Percentiles rank a stretch among this genome's conserved stretches.
phyloP scores from a whole-genome alignment of 2,888 invertebrate species.

The Hymenopus coronatus region DNA sequence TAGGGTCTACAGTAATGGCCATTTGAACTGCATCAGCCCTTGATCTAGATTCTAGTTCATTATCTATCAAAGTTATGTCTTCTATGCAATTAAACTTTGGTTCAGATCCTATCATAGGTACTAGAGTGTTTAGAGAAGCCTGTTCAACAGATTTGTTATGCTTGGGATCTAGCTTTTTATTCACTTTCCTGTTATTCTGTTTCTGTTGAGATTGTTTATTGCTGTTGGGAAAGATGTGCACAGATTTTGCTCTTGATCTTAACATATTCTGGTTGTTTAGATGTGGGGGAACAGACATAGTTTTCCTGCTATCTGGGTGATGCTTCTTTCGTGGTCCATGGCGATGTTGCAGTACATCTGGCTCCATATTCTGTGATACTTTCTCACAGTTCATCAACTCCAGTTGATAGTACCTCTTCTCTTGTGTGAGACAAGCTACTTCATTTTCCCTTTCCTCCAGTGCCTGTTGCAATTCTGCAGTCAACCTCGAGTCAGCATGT shows the following conservation, averaged over 20 bases:
- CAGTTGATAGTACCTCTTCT: constrained; percentile 57
- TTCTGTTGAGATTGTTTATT: background rate
- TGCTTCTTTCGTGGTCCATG: background rate
- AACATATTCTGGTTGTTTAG: background rate
- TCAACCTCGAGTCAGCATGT: constrained; percentile 50
- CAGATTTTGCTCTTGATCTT: background rate
- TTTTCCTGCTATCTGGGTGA: background rate
- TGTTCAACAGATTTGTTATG: background rate
- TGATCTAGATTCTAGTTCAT: background rate
- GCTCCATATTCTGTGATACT: background rate
- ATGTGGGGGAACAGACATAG: background rate
- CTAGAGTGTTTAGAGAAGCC: background rate
- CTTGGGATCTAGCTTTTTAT: background rate
- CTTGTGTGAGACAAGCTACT: constrained; percentile 55
- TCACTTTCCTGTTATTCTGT: background rate
- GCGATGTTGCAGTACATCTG: background rate
- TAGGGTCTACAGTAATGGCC: background rate
- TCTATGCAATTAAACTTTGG: background rate
- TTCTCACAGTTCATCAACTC: constrained; percentile 38
- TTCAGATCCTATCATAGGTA: background rate
- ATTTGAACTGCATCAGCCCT: background rate
- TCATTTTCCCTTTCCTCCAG: constrained; percentile 59
- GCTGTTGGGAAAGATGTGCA: background rate
- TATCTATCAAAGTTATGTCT: background rate
- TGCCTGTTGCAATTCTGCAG: constrained; percentile 54